phyloP scores from a whole-genome alignment of 2,888 invertebrate species.

The Leptopterna dolabrata region DNA sequence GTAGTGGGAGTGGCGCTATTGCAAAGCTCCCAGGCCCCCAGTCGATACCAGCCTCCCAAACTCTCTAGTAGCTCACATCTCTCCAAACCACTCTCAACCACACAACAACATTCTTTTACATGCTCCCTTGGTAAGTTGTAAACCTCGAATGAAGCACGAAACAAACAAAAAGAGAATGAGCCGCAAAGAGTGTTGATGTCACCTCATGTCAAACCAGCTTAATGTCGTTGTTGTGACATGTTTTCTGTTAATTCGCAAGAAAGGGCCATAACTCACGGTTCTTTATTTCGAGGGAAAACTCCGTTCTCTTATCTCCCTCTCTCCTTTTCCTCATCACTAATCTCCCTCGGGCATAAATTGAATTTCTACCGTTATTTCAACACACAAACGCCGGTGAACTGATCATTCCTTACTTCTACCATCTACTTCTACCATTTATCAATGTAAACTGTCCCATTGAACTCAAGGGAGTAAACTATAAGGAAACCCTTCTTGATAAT shows the following conservation, averaged over 20 bases:
- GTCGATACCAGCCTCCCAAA: constrained; percentile 58
- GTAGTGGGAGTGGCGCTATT: constrained; percentile 48
- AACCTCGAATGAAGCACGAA: background rate
- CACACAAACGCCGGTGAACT: background rate
- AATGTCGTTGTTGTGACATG: background rate
- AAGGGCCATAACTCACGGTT: background rate
- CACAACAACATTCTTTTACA: constrained; percentile 37
- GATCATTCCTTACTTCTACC: no score
- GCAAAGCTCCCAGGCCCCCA: constrained; percentile 32
- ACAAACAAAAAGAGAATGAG: background rate
- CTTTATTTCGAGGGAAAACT: background rate
- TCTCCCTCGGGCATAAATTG: background rate
- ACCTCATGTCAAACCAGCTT: background rate
- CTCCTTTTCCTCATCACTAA: no score
- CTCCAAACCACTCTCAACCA: constrained; percentile 27
- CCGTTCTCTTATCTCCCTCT: background rate
- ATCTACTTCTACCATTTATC: background rate
- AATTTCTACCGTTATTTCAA: background rate
- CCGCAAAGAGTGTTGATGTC: background rate
- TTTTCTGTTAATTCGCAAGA: background rate
- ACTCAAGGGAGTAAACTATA: no score
- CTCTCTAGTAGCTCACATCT: constrained; percentile 49
- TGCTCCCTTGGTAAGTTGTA: constrained; percentile 48
- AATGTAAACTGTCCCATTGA: no score
- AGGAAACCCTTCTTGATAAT: no score